Base-by-base conservation (phyloP, 2,888 invertebrate species). In the Temnothorax rugatulus region DNA sequence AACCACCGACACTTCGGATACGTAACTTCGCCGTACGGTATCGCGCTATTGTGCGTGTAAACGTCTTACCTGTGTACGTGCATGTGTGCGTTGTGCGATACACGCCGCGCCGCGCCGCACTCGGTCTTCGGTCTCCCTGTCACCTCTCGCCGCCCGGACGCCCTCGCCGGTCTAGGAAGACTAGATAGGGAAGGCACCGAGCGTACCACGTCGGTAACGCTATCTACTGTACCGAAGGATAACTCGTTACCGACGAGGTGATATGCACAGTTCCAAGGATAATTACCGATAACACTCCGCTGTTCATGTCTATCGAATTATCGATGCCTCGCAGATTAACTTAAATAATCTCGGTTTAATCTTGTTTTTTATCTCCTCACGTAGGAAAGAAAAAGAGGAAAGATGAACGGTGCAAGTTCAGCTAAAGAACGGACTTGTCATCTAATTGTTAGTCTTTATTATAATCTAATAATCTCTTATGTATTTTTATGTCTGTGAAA, bases 1-100 rank as follows among this genome's bases (percentile, higher is more conserved):
- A 34, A 92, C 93, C 92, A 93, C 92, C 90, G 92, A 68, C 93
- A 1, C 9, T 9, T 92, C 87, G 82, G 59, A 59, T 18, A 86
- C 89, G 86, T 84, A 88, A 87, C 90, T 85, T 34, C 86, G 79
- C 85, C 90, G 88, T 91, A 91, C 91, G 90, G 91, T 90, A 91
- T 88, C 85, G 84, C 77, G 59, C 81, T 83, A 29, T 74, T 85
- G 84, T 87, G 84, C 69, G 79, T 85, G 85, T 87, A 63, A 76
- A 73, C 73, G 83, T 84, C 29, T 82, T 34, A 21, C 44, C n/a
- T 64, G 13, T 41, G 25, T 47, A 21, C n/a, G 47, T 47, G 25
- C 15, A 15, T 29, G 44, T 9, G 18, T 38, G 34, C n/a, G 29
- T 29, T 9, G 18, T 38, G 34, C n/a, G 29, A 15, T 15, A 29